phyloP scores from a whole-genome alignment of 2,113 vertebrate genomes.

The Sorex araneus region DNA sequence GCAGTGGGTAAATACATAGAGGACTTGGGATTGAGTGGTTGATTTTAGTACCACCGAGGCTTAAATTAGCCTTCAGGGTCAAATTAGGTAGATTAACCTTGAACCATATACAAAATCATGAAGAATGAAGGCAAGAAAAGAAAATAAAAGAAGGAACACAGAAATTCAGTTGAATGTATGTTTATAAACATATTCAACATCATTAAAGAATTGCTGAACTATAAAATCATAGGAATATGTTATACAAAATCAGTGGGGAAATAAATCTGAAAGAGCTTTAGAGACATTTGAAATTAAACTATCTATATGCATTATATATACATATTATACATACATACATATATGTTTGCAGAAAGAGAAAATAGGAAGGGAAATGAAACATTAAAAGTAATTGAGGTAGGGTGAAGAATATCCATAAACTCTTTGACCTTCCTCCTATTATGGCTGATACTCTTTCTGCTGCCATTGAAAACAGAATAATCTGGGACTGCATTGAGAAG shows the following conservation, averaged over 20 bases:
- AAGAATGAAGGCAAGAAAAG: no score
- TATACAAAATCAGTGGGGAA: neutral
- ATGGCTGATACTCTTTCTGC: neutral
- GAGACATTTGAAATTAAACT: neutral
- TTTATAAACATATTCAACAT: neutral
- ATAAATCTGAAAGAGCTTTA: slow-evolving; percentile 14
- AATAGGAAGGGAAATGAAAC: neutral
- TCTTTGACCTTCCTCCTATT: neutral
- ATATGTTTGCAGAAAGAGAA: neutral
- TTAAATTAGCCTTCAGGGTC: slow-evolving; percentile 1
- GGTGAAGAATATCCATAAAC: neutral
- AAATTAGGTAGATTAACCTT: neutral
- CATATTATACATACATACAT: neutral
- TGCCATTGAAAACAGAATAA: neutral
- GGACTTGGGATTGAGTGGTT: neutral
- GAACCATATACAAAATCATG: neutral
- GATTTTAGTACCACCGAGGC: neutral
- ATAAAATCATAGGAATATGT: neutral
- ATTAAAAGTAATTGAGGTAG: neutral
- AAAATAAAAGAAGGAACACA: neutral
- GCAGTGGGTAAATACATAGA: neutral
- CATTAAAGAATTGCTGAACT: neutral
- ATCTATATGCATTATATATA: no score
- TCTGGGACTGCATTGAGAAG: neutral
- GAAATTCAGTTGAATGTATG: neutral